Conservation (phyloP, 2,888 invertebrate species). For the Drosophila meridionalis region DNA sequence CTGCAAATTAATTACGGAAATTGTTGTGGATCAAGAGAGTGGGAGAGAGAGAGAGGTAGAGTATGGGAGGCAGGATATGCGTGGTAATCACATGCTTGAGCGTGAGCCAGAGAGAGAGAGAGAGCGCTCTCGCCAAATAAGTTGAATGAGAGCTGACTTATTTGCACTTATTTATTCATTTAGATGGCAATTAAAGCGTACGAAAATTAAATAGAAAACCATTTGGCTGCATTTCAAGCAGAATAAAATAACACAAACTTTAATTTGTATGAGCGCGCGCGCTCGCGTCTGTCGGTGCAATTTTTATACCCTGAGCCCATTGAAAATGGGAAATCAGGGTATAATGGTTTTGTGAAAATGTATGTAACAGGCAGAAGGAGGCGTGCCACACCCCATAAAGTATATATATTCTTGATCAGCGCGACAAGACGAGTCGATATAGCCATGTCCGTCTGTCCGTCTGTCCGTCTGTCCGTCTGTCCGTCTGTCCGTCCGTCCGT, state of each 20-base stretch:
- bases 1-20: slow-evolving; percentile 49
- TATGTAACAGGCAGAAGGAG: no score
- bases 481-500: no score
- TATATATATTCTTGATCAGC: no score
- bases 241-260: slow-evolving; percentile 79
- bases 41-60: background rate
- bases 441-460: no score
- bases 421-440: no score
- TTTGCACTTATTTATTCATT: slow-evolving; percentile 68
- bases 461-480: no score
- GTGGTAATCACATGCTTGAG: slow-evolving; percentile 45
- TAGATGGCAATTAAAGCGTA: slow-evolving; percentile 69
- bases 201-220: slow-evolving; percentile 75
- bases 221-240: slow-evolving; percentile 76
- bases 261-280: slow-evolving; percentile 66
- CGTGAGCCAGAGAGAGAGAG: background rate
- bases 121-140: slow-evolving; percentile 10
- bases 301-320: no score
- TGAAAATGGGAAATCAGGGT: no score
- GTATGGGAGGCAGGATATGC: background rate
- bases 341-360: no score
- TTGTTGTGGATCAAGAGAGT: slow-evolving; percentile 12
- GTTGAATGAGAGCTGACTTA: slow-evolving; percentile 28
- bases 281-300: slow-evolving; percentile 15
- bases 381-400: no score